Base-by-base conservation (phyloP, 2,113 vertebrate genomes). In the Hemiprocne comata region DNA sequence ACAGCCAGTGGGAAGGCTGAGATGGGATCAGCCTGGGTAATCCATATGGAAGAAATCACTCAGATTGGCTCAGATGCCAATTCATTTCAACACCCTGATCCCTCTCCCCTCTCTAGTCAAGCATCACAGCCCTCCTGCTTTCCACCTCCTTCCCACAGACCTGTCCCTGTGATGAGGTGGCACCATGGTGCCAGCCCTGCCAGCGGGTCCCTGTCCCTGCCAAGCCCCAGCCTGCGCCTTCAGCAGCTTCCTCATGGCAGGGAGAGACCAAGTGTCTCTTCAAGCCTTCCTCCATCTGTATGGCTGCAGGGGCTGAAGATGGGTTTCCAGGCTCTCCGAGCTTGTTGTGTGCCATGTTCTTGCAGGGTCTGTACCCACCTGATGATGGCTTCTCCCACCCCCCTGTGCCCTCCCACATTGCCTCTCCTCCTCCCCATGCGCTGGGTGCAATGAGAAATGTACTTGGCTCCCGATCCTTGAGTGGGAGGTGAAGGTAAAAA, bases 401-500 rank as follows among this genome's bases (percentile, higher is more conserved):
- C 77, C 29, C 62, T 1, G 0, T 88, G 89, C 65, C 75, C 85
- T 93, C 79, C 94, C 51, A 69, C 77, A 1, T 33, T 20, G 50
- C 57, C 85, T 95, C 72, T 87, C 48, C 86, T 85, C 61, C 74
- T 90, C 65, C 75, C n/a, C 1, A 1, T 29, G 20, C 0, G 34
- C 87, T 88, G 87, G 94, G 90, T 73, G 90, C 88, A 86, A 75
- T 92, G 90, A 95, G 83, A 90, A 93, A 96, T 90, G 69, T 93
- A 87, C 88, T 96, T 93, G 90, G 94, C 90, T 97, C 93, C 90
- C 54, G 5, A 72, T 90, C 53, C 58, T 92, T 14, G 89, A 96
- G 93, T 95, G 84, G 96, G 95, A 95, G 92, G 90, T 50, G 60
- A 95, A 93, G 93, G 95, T 89, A 95, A 55, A 95, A 91, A 95